Evolutionary conservation across 2,888 invertebrate species (phyloP).

Genomic region (Herminia tarsipennalis): DNA sequence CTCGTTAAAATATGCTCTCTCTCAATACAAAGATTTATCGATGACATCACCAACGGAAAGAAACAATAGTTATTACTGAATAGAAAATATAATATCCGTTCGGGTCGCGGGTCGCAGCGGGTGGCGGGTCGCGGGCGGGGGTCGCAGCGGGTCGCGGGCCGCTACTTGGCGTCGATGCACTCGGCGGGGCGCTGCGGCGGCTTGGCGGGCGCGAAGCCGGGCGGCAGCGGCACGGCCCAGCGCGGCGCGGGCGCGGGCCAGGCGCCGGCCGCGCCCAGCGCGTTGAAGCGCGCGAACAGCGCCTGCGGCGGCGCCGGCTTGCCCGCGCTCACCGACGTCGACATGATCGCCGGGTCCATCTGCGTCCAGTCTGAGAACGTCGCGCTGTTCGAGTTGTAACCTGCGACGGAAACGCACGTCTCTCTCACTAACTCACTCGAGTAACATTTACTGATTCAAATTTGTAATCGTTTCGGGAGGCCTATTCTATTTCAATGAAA

Average conservation of each 20-base stretch:
- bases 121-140: constrained; percentile 45
- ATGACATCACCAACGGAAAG: constrained; percentile 79
- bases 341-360: constrained; percentile 96
- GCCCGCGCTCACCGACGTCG: constrained; percentile 85
- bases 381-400: constrained; percentile 63
- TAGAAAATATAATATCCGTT: constrained; percentile 66
- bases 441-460: too few relatives aligned
- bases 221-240: constrained; percentile 72
- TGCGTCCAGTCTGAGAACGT: constrained; percentile 94
- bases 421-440: too few relatives aligned
- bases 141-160: constrained; percentile 12
- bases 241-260: constrained; percentile 23
- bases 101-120: constrained; percentile 29
- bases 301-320: constrained; percentile 64
- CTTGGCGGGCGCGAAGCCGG: constrained; percentile 79
- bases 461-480: too few relatives aligned
- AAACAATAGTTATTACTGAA: constrained; percentile 61
- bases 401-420: constrained; percentile 56
- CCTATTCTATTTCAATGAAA: too few relatives aligned
- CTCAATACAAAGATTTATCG: constrained; percentile 84
- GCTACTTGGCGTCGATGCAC: constrained; percentile 84
- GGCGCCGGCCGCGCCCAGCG: constrained; percentile 54
- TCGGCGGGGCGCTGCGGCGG: constrained; percentile 72
- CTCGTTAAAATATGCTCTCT: constrained; percentile 84
- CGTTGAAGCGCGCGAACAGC: constrained; percentile 75